Conservation (phyloP, 2,888 invertebrate species). For the Busseola fusca region DNA sequence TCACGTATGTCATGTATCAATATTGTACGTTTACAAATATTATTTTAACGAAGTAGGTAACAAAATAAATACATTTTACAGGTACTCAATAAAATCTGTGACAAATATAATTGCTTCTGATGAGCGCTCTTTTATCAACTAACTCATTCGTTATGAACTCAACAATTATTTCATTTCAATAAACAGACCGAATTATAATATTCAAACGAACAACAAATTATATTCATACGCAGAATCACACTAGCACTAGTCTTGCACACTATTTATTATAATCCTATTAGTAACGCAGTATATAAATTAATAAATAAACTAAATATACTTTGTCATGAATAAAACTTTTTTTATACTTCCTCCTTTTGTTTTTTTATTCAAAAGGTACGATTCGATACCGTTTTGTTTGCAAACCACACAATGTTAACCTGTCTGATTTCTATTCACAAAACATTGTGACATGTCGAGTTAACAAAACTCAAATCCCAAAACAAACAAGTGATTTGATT, state of each 20-base stretch:
- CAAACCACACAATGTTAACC: neutral
- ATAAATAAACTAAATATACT: no score
- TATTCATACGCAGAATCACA: neutral
- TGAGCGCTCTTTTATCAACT: neutral
- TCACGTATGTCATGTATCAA: no score
- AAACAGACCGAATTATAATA: neutral
- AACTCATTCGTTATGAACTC: neutral
- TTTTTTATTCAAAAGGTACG: neutral
- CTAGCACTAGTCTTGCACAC: no score
- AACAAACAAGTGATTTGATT: constrained; percentile 51
- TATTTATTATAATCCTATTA: neutral
- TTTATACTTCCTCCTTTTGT: neutral
- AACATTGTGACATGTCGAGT: constrained; percentile 20
- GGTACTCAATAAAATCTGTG: neutral
- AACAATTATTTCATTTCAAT: neutral
- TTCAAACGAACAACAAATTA: neutral
- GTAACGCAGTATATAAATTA: no score
- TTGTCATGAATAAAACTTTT: neutral
- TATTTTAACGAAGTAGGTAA: neutral
- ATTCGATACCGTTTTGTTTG: neutral
- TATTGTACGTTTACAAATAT: no score
- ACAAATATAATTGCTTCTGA: neutral
- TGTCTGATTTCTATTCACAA: constrained; percentile 31
- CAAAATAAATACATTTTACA: neutral
- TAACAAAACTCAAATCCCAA: constrained; percentile 19